Percentiles rank a stretch among this genome's conserved stretches.
These are phyloP conservation scores for Schizopygopsis malacanthus DNA, from an alignment of 2,797 vertebrate species.

Conservation along the genomic window DNA sequence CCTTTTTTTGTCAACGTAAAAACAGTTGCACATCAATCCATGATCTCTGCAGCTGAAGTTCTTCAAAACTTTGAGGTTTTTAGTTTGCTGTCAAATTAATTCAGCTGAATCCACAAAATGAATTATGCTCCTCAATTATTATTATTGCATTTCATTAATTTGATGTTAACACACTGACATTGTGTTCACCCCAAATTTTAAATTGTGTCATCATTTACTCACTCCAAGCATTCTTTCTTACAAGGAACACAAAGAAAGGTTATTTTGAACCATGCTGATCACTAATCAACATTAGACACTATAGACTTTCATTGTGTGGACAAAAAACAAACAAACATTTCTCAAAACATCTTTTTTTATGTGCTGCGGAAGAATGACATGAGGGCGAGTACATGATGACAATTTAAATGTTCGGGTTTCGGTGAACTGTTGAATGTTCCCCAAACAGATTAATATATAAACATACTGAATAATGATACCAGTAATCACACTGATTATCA, in stretches of 20 bases:
- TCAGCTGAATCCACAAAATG: not conserved
- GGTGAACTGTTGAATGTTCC: not conserved
- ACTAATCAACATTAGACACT: not conserved
- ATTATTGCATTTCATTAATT: not conserved
- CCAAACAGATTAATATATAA: not conserved
- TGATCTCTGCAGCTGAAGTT: not conserved
- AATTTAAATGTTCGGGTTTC: not conserved
- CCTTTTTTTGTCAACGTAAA: not conserved
- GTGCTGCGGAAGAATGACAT: not conserved
- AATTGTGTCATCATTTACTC: not conserved
- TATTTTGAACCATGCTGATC: not conserved
- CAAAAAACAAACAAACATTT: not conserved
- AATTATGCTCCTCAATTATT: not conserved
- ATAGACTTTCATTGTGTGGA: not conserved
- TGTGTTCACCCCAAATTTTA: not conserved
- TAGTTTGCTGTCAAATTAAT: not conserved
- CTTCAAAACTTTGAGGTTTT: not conserved
- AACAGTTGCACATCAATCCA: not conserved
- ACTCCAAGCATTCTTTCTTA: not conserved
- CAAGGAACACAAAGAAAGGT: not conserved
- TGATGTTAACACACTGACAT: conserved; percentile 4
- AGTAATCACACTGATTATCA: not conserved
- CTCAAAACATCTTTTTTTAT: not conserved
- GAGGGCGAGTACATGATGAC: not conserved
- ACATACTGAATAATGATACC: not conserved